These are phyloP conservation scores for Fringilla coelebs DNA, from an alignment of 2,797 vertebrate species.

Conservation along the genomic window DNA sequence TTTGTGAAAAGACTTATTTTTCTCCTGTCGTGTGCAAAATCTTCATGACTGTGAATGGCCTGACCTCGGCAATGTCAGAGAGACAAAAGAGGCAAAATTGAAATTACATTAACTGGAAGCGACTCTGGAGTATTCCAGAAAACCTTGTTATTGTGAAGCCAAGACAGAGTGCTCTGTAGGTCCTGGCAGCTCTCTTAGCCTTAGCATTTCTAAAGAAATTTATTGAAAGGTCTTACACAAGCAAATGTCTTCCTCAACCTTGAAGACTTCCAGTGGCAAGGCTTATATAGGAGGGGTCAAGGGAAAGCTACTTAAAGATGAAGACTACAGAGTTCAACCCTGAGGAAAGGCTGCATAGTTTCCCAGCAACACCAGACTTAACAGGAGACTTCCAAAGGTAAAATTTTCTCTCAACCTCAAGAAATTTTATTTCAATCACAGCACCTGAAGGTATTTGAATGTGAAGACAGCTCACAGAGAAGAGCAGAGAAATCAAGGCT, in stretches of 20 bases:
- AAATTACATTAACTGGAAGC: background rate
- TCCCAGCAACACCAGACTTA: background rate
- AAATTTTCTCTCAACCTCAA: background rate
- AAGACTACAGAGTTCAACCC: background rate
- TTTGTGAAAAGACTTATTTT: background rate
- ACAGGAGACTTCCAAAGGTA: background rate
- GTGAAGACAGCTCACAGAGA: background rate
- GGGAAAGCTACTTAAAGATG: background rate
- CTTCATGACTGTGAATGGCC: background rate
- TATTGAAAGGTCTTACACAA: slow-evolving; percentile 17
- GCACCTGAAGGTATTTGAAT: background rate
- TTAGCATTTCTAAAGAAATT: background rate
- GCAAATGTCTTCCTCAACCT: background rate
- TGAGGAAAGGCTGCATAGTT: background rate
- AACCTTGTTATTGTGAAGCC: background rate
- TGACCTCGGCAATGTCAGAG: background rate
- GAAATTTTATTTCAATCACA: background rate
- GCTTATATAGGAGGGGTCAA: background rate
- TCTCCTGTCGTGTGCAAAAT: background rate
- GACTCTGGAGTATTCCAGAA: background rate
- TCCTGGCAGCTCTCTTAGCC: background rate
- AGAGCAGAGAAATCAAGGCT: background rate
- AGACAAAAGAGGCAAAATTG: background rate
- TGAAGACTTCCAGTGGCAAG: background rate
- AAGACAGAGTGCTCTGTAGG: background rate